Conservation (phyloP, 1,140 invertebrate species). For the Papilio aristodemus region DNA sequence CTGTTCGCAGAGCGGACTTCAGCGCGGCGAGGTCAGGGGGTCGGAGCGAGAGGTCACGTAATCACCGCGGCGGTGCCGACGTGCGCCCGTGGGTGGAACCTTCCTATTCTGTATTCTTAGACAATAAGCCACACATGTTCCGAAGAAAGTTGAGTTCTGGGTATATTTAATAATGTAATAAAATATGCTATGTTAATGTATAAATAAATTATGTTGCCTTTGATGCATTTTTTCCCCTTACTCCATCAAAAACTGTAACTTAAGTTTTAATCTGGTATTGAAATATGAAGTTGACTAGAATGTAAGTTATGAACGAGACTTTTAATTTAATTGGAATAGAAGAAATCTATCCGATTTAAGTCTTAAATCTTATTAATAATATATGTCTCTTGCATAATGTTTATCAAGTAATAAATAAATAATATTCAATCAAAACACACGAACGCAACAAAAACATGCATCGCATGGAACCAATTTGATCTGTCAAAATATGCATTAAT, state of each 20-base stretch:
- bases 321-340: too few relatives aligned
- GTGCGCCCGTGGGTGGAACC: neutral
- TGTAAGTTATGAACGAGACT: too few relatives aligned
- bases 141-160: neutral
- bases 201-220: neutral
- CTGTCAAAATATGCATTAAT: slow-evolving; percentile 7
- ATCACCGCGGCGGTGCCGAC: neutral
- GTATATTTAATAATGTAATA: neutral
- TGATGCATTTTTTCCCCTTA: neutral
- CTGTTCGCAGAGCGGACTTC: slow-evolving; percentile 3
- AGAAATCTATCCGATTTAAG: too few relatives aligned
- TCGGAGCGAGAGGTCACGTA: slow-evolving; percentile 18
- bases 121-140: neutral
- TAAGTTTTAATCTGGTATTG: too few relatives aligned
- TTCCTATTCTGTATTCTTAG: neutral
- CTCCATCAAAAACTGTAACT: too few relatives aligned
- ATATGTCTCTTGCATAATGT: neutral
- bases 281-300: too few relatives aligned
- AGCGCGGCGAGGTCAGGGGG: slow-evolving; percentile 5
- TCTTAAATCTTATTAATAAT: too few relatives aligned
- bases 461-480: slow-evolving; percentile 12
- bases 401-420: neutral
- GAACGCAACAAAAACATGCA: slow-evolving; percentile 13
- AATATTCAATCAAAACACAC: neutral
- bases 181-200: neutral